Evolutionary conservation across 2,888 invertebrate genomes (phyloP), one percentile per base, ranked within the genome.

Genomic region (Ormia ochracea): DNA sequence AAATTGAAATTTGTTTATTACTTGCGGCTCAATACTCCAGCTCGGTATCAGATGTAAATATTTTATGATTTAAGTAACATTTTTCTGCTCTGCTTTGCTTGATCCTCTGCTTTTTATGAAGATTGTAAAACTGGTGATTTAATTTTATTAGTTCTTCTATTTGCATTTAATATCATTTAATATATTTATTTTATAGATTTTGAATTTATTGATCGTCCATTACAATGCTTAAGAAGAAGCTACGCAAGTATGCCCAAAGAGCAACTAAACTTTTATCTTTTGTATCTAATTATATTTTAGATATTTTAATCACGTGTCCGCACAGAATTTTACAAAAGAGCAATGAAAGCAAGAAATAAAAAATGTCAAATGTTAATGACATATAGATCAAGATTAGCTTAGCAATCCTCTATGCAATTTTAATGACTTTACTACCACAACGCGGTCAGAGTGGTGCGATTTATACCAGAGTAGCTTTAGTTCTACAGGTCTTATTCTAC

Each of bases 301-400:
- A 58, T 74, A 74, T 74, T 74, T 74, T 74, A 58, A 66, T 74
- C 66, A 74, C 74, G 74, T 74, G 50, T 31, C 43, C 38, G 48
- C 31, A 19, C 45, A 58, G 38, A 65, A 58, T 28, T 65, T 73
- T 5, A 17, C 23, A 21, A 33, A 54, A 50, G 3, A 26, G 1
- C 12, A 58, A 23, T 5, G 61, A 31, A 50, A 52, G 6, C 12
- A 50, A 50, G 41, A 48, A 56, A 56, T 6, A 63, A 36, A 58
- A 48, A 38, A 1, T 6, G 33, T 45, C 14, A 56, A 56, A 73
- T 38, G 48, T 58, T 66, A 66, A 66, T 50, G 66, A 65, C 56
- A 65, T 38, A 31, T 36, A 65, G 48, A 73, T 73, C 54, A 54
- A 56, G 54, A 73, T 63, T 43, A 45, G 26, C 17, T 43, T 33